These are phyloP conservation scores for Zaprionus vittiger DNA, from an alignment of 1,140 invertebrate species.

Conservation along the genomic window DNA sequence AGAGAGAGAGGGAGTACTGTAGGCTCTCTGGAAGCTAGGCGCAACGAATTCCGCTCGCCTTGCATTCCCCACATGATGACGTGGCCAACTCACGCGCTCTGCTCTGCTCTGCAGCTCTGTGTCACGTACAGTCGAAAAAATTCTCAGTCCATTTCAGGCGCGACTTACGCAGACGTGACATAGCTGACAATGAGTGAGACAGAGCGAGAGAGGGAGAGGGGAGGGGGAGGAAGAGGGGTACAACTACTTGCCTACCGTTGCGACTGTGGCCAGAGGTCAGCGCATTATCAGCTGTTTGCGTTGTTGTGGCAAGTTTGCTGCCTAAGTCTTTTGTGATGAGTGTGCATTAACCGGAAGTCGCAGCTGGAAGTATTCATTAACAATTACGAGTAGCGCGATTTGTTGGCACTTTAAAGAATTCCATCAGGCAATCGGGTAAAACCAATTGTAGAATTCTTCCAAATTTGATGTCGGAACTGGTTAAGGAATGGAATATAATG, in stretches of 20 bases:
- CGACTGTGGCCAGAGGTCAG: constrained; percentile 53
- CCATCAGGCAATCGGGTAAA: neutral
- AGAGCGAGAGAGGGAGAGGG: neutral
- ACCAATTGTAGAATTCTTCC: neutral
- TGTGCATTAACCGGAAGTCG: constrained; percentile 61
- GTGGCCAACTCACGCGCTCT: constrained; percentile 40
- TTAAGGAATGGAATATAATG: no score
- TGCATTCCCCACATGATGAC: constrained; percentile 73
- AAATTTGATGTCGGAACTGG: neutral
- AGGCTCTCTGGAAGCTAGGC: constrained; percentile 14
- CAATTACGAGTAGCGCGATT: neutral
- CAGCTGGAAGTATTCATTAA: neutral
- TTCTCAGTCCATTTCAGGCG: constrained; percentile 14
- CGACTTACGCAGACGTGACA: constrained; percentile 46
- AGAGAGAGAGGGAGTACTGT: constrained; percentile 3
- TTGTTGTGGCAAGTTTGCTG: constrained; percentile 60
- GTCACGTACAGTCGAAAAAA: constrained; percentile 41
- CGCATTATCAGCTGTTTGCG: constrained; percentile 25
- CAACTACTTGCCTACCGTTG: constrained; percentile 9
- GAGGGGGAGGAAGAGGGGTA: neutral
- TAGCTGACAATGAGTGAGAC: constrained; percentile 35
- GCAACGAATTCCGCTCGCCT: constrained; percentile 72
- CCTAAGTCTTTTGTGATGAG: constrained; percentile 72
- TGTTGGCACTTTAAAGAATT: neutral
- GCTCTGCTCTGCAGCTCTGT: constrained; percentile 24